These are phyloP conservation scores for Lathronympha strigana DNA, from an alignment of 2,888 invertebrate species.

Conservation along the genomic window DNA sequence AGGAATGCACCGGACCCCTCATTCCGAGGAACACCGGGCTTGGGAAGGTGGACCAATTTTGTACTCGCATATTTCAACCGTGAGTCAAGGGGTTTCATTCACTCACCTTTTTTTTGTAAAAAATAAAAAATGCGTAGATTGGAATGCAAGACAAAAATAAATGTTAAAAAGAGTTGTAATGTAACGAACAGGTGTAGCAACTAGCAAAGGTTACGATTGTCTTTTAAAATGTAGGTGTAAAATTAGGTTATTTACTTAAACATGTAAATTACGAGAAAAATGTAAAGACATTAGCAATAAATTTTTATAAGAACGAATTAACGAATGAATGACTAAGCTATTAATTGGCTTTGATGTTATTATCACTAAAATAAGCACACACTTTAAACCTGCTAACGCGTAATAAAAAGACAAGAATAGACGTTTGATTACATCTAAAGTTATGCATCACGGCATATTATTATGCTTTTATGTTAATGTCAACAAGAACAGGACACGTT, in stretches of 20 bases:
- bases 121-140: neutral
- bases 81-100: constrained; percentile 45
- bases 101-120: constrained; percentile 6
- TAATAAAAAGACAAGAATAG: constrained; percentile 7
- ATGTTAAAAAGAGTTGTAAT: neutral
- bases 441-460: constrained; percentile 16
- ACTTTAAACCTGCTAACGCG: neutral
- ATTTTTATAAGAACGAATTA: neutral
- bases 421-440: constrained; percentile 18
- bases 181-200: too few relatives aligned
- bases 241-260: too few relatives aligned
- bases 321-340: neutral
- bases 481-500: constrained; percentile 42
- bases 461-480: constrained; percentile 39
- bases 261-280: too few relatives aligned
- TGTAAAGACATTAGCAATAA: too few relatives aligned
- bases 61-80: constrained; percentile 50
- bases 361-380: neutral
- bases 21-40: constrained; percentile 62
- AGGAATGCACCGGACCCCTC: constrained; percentile 64
- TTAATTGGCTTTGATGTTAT: neutral
- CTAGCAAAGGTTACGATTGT: too few relatives aligned
- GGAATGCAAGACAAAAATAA: neutral
- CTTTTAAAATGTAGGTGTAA: too few relatives aligned
- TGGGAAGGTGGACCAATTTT: constrained; percentile 48